Evolutionary conservation across 2,113 vertebrate species (phyloP), one percentile per base, ranked within the genome.

Genomic region (Pluvialis apricaria): DNA sequence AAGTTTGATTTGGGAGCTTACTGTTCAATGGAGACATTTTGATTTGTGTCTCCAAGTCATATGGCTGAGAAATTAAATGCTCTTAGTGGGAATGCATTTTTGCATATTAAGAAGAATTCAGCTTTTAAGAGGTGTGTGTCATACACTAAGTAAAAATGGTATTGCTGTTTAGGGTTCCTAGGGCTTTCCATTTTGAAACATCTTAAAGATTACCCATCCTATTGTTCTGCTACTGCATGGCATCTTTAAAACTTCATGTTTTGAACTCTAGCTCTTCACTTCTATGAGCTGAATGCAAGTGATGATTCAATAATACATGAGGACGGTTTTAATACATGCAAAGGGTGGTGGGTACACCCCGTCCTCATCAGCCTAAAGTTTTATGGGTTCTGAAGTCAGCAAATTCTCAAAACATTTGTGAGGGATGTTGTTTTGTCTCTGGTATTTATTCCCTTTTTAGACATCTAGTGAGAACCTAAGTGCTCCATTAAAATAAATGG

Each of bases 1-100:
- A 71, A 65, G 90, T 91, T 93, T 92, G 31, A 64, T 94, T 91
- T 88, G 57, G 72, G 42, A 94, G 78, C 51, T 93, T 82, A 42
- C 44, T 73, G 26, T 90, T 94, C 57, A 28, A 0, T 72, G 3
- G 49, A 86, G 44, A 52, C 40, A 57, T 62, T 92, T 91, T 91
- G 82, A 36, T 96, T 81, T 49, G 34, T 71, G 8, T 11, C 25
- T 36, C 49, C 78, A 28, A 85, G 66, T 93, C 61, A 61, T 31
- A n/a, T 58, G 29, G 29, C 86, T 96, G 61, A 72, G 61, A 88
- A 69, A 52, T 80, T 69, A 88, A 86, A 31, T 77, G 38, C 5
- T 79, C 4, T 10, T 49, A 60, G 55, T 72, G 32, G 40, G 51
- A 69, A 42, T 82, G 15, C 20, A 13, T 52, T 76, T 76, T 69